A percentile compares a stretch with the other conserved stretches of the same genome.
Evolutionary conservation across 2,113 vertebrate species (phyloP).

Genomic region (Mobula hypostoma): DNA sequence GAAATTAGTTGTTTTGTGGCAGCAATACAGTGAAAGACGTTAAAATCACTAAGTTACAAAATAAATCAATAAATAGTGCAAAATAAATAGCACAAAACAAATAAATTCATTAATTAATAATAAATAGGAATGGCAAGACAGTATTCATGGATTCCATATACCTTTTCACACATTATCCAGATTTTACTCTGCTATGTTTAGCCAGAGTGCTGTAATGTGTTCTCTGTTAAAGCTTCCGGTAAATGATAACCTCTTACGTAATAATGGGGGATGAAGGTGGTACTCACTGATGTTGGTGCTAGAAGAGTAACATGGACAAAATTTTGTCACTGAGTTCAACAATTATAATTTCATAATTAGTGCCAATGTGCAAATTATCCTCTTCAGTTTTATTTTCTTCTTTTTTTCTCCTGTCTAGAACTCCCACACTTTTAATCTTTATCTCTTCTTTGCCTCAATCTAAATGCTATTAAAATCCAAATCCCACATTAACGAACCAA

Average conservation of each 20-base stretch:
- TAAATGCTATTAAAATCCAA: background rate
- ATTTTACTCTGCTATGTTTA: background rate
- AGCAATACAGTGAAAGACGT: too few relatives aligned
- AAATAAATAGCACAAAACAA: too few relatives aligned
- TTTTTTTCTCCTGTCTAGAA: background rate
- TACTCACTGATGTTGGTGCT: background rate
- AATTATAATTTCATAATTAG: background rate
- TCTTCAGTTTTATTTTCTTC: background rate
- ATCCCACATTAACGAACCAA: background rate
- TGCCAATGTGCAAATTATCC: background rate
- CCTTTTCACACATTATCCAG: background rate
- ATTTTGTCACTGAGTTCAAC: background rate
- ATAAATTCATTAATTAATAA: too few relatives aligned
- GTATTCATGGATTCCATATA: too few relatives aligned
- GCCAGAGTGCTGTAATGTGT: background rate
- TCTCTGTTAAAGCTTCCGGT: background rate
- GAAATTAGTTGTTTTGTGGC: too few relatives aligned
- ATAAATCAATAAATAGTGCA: too few relatives aligned
- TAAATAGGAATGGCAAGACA: too few relatives aligned
- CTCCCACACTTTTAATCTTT: background rate
- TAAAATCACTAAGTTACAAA: too few relatives aligned
- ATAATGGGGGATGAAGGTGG: too few relatives aligned
- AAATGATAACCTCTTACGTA: background rate
- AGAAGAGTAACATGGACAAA: background rate
- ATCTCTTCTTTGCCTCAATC: background rate